phyloP scores from a whole-genome alignment of 2,797 vertebrate genomes.

The Hozukius guyotensis region DNA sequence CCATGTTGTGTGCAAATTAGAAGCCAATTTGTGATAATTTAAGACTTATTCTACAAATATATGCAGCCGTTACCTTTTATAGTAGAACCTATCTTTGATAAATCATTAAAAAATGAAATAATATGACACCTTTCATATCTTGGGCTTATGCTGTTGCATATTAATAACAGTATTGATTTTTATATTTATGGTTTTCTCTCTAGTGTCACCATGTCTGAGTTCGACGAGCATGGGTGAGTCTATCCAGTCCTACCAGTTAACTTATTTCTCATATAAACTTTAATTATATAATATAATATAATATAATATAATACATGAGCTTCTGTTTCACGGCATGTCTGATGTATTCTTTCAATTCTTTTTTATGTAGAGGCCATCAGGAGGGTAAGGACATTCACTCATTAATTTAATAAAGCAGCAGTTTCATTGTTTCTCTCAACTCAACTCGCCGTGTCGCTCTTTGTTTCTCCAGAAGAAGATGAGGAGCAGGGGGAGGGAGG shows the following conservation, averaged over 20 bases:
- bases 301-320: neutral
- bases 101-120: neutral
- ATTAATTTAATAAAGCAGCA: neutral
- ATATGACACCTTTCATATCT: neutral
- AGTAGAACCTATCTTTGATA: neutral
- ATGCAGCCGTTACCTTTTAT: neutral
- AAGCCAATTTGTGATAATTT: neutral
- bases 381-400: constrained; percentile 62
- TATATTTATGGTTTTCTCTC: constrained; percentile 8
- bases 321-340: neutral
- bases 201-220: constrained; percentile 69
- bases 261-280: neutral
- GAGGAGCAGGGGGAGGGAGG: constrained; percentile 76
- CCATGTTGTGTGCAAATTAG: neutral
- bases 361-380: constrained; percentile 57
- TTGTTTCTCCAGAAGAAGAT: constrained; percentile 64
- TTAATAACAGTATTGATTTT: neutral
- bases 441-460: neutral
- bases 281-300: too few relatives aligned
- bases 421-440: neutral
- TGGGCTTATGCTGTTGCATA: neutral
- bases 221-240: constrained; percentile 74
- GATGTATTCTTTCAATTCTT: neutral
- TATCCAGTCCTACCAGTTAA: neutral
- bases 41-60: neutral